These are phyloP conservation scores for Stenopsyche tienmushanensis DNA, from an alignment of 1,140 invertebrate genomes.

Conservation along the genomic window DNA sequence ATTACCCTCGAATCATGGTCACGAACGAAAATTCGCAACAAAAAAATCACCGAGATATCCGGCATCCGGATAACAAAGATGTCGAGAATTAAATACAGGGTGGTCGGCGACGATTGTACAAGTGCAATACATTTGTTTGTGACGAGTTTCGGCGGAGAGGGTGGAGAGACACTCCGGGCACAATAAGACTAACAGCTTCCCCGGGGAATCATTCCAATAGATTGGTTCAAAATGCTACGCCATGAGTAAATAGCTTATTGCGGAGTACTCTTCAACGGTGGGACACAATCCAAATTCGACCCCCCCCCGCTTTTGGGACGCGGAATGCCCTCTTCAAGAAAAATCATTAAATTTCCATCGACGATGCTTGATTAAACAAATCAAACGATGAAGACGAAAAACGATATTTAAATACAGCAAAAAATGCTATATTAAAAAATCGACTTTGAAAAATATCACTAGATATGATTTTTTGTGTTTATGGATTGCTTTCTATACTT, in stretches of 20 bases:
- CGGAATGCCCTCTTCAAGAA: neutral
- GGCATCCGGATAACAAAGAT: neutral
- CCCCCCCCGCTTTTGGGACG: neutral
- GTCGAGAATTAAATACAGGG: neutral
- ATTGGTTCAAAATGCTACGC: constrained; percentile 39
- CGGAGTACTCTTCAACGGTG: neutral
- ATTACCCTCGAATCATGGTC: constrained; percentile 28
- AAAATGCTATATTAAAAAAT: too few species aligned
- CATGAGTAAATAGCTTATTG: constrained; percentile 26
- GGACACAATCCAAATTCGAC: too few species aligned
- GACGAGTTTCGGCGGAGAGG: neutral
- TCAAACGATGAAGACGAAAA: too few species aligned
- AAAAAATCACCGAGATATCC: too few species aligned
- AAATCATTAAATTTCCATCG: neutral
- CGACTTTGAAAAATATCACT: too few species aligned
- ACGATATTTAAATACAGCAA: too few species aligned
- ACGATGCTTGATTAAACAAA: too few species aligned
- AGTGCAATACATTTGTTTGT: constrained; percentile 26
- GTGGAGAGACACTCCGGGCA: constrained; percentile 21
- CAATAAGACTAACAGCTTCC: constrained; percentile 40
- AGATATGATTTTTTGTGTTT: too few species aligned
- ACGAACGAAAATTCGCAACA: too few species aligned
- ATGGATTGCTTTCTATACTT: too few species aligned
- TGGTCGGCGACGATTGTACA: constrained; percentile 10
- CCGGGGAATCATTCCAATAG: constrained; percentile 40